These are phyloP conservation scores for Drosophila ustulata DNA, from an alignment of 2,888 invertebrate genomes.

Conservation along the genomic window DNA sequence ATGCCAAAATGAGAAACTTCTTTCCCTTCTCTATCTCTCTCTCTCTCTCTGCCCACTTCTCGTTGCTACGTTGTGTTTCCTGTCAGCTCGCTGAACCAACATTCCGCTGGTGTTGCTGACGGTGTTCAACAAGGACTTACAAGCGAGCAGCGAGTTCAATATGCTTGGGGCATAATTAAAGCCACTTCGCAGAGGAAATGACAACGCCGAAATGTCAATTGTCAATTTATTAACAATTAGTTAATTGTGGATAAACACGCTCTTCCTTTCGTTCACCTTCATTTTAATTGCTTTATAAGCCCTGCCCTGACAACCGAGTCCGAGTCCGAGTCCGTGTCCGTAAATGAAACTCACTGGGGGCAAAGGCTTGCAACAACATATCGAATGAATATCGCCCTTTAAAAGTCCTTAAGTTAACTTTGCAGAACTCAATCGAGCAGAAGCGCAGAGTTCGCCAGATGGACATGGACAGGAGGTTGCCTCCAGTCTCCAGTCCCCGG, in stretches of 20 bases:
- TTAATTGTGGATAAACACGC: not conserved
- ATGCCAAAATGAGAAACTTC: too few species aligned
- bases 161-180: not conserved
- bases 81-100: not conserved
- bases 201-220: not conserved
- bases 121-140: slow-evolving; percentile 16
- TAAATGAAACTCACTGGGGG: too few species aligned
- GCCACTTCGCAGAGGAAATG: not conserved
- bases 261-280: not conserved
- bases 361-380: not conserved
- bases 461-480: not conserved
- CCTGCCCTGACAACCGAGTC: not conserved
- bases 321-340: too few species aligned
- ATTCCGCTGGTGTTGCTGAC: slow-evolving; percentile 2
- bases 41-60: slow-evolving; percentile 4
- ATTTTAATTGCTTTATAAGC: not conserved
- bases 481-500: slow-evolving; percentile 8
- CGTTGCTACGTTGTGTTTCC: slow-evolving; percentile 20
- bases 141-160: not conserved
- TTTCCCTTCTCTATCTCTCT: not conserved
- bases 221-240: not conserved
- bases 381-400: slow-evolving; percentile 44
- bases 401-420: slow-evolving; percentile 59
- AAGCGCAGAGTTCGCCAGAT: slow-evolving; percentile 29
- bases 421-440: slow-evolving; percentile 56